Base-by-base conservation (phyloP, 2,113 vertebrate species). In the Heptranchias perlo region DNA sequence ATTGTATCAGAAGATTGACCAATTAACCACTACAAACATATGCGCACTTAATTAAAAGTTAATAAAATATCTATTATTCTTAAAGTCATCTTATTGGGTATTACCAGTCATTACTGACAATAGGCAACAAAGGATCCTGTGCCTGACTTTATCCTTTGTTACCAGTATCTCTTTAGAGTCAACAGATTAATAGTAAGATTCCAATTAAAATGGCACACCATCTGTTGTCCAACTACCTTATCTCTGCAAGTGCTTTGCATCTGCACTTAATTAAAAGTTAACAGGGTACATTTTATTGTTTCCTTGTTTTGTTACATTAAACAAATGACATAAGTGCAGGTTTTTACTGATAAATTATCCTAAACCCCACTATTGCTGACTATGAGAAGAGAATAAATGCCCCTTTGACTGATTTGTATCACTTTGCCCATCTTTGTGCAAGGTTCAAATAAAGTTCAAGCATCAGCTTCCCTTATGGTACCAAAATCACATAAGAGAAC, bases 201-300 rank as follows among this genome's bases (percentile, higher is more conserved):
- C 49, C 84, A 87, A 87, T 28, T 52, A 54, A 89, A 89, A 52
- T 89, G 21, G 47, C 25, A 89, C 49, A 54, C 28, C 23, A 78
- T 73, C 69, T 73, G 69, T 73, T 73, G 69, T 73, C 39, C 39
- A 91, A 54, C 87, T n/a, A 31, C 11, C 44, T 91, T 58, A 91
- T n/a, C 87, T 58, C 52, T 35, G 28, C 49, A 91, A 52, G 13
- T 91, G 52, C 52, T 35, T 58, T 16, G 87, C 52, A 91, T 58
- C 52, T 58, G 28, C 35, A 13, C 52, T 91, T 58, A 91, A 61
- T 91, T 91, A 58, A 91, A 91, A 91, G 87, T 58, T 91, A 91
- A 54, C 52, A 91, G n/a, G 13, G 86, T 31, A 89, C 49, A 91
- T 91, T 13, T 91, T 47, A 18, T 44, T 47, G 16, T 18, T 44